phyloP scores from a whole-genome alignment of 2,888 invertebrate species.

The Perithous albicinctus region DNA sequence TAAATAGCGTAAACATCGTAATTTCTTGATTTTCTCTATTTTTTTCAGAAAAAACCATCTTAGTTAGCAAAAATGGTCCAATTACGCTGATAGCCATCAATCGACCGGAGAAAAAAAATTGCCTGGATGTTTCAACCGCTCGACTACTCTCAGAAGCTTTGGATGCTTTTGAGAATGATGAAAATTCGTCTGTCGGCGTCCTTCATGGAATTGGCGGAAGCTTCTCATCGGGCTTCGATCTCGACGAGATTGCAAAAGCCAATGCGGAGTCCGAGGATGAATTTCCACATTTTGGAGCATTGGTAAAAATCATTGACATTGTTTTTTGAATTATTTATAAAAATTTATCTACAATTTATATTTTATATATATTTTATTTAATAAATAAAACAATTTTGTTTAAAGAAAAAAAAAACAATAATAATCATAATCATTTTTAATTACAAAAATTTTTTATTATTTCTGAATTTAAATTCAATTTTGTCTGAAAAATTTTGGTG shows the following conservation, averaged over 20 bases:
- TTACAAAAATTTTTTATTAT: background rate
- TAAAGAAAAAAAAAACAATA: too few species aligned
- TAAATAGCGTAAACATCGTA: too few species aligned
- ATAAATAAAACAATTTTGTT: too few species aligned
- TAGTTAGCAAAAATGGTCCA: constrained; percentile 88
- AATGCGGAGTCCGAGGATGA: constrained; percentile 74
- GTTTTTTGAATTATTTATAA: constrained; percentile 20
- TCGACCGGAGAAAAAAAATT: constrained; percentile 93
- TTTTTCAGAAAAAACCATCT: constrained; percentile 81
- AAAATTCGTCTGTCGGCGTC: constrained; percentile 89
- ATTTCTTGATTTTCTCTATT: too few species aligned
- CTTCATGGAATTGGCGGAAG: constrained; percentile 96
- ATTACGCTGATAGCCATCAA: constrained; percentile 95
- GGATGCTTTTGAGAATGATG: constrained; percentile 92
- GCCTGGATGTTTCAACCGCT: constrained; percentile 90
- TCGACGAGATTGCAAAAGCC: constrained; percentile 89
- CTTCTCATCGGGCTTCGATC: constrained; percentile 97
- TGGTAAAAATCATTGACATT: constrained; percentile 72
- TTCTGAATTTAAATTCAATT: background rate
- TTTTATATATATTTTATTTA: too few species aligned
- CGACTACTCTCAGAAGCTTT: constrained; percentile 90
- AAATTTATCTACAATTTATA: background rate
- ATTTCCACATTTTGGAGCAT: constrained; percentile 78
- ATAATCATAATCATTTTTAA: background rate
- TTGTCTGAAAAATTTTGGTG: background rate